Conservation (phyloP, 2,113 vertebrate species). For the Rhinopomastus cyanomelas region DNA sequence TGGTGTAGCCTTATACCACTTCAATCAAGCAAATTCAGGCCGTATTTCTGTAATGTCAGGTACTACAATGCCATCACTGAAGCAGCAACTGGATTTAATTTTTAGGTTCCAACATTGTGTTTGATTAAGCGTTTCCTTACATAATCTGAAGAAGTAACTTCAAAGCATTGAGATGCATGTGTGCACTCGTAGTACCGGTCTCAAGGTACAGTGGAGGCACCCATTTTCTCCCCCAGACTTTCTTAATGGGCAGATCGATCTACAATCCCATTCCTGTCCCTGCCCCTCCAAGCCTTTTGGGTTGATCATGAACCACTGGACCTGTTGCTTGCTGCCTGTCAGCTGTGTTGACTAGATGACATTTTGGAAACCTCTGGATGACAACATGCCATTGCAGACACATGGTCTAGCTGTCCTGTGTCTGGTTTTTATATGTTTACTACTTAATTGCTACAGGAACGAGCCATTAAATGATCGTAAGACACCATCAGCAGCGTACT, state of each 20-base stretch:
- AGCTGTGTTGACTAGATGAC: background rate
- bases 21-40: background rate
- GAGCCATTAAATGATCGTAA: background rate
- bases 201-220: background rate
- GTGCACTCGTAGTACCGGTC: background rate
- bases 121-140: background rate
- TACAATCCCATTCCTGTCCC: background rate
- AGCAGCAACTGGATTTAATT: background rate
- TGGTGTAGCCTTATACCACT: background rate
- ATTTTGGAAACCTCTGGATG: background rate
- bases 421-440: background rate
- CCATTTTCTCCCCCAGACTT: background rate
- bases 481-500: background rate
- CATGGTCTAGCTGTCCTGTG: rapidly evolving
- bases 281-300: background rate
- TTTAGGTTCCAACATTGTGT: background rate
- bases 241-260: background rate
- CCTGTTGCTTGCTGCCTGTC: background rate
- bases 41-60: background rate
- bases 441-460: background rate
- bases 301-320: rapidly evolving
- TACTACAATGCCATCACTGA: background rate
- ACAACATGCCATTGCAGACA: background rate
- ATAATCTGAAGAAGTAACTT: background rate
- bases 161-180: background rate